Evolutionary conservation across 1,140 invertebrate species (phyloP), one percentile per base, ranked within the genome.

Genomic region (Wasmannia auropunctata): DNA sequence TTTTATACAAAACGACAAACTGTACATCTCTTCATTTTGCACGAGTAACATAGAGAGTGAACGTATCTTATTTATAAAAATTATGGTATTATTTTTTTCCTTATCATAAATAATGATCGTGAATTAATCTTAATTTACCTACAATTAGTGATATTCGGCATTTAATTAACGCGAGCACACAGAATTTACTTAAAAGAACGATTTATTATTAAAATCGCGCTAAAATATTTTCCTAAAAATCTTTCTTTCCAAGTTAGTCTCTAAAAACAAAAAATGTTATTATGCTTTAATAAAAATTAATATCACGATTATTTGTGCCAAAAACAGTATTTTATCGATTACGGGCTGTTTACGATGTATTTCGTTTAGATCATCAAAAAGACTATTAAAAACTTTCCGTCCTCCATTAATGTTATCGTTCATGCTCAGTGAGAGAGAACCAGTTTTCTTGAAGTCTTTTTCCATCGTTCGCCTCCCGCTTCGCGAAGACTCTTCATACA

Each of bases 361-460:
- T 56, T 37, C n/a, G 3, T 46, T n/a, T 22, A 22, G 10, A n/a
- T 16, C 11, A 43, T 19, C n/a, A 16, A 37, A 37, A 67, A 43
- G 22, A 60, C 6, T 10, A n/a, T 76, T 60, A 40, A 43, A 11
- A 63, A 77, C 10, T 77, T 77, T 31, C 19, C 4, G 56, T 60
- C 3, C 25, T 40, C 19, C 37, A 56, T 22, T 62, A 7, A 60
- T 14, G 16, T 60, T 77, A 63, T 46, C 25, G 19, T 43, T 43
- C 6, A 28, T 60, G 31, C n/a, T 28, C n/a, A 14, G n/a, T 14
- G 28, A 37, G 37, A 37, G 37, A 69, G 10, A 81, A 81, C 16
- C 34, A 81, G 65, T 81, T 81, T 58, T 22, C 28, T 11, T 5
- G 22, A 49, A 81, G 7, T 34, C 51, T 70, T 54, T 19, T 25